Evolutionary conservation across 1,140 invertebrate genomes (phyloP), one percentile per base, ranked within the genome.

Genomic region (Parapsyche elsis): DNA sequence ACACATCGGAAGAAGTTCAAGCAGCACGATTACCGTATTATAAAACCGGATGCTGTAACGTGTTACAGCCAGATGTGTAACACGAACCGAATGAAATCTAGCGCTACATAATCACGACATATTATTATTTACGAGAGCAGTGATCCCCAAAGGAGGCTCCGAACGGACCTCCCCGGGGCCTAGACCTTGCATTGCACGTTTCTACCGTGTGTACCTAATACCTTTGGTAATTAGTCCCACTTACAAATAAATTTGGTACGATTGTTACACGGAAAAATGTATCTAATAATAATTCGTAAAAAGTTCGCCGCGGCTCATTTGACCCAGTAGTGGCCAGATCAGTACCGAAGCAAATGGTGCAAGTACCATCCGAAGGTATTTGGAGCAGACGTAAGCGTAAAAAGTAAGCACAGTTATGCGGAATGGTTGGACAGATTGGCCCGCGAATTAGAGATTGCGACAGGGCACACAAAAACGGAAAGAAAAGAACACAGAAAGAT

Each of bases 351-450:
- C 75, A 44, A 77, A 77, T 64, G 75, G 75, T 44, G 5, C 24
- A 64, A 77, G 79, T 23, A 67, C 75, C 30, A 70, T 76, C 16
- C 26, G 71, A 59, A 45, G 73, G 79, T 80, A 80, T 80, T 80
- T 80, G 74, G 79, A 80, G 79, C 79, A 80, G 79, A 49, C 26
- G 21, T 30, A 26, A 49, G 46, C 19, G 46, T 67, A 80, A 80
- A 67, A 79, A 80, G 59, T 57, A 76, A 30, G 57, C 59, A 80
- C 79, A 80, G 79, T 80, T 80, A 76, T 76, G 44, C 49, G 75
- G 67, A 80, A 80, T 46, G 75, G 44, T 12, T 49, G 30, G 57
- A 49, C 78, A 53, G 71, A 80, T 74, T 78, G 64, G 76, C 10
- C 16, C 44, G 67, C 61, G 80, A 81, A 81, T 81, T 78, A 81